These are phyloP conservation scores for Lochmaea capreae DNA, from an alignment of 2,888 invertebrate species.

Conservation along the genomic window DNA sequence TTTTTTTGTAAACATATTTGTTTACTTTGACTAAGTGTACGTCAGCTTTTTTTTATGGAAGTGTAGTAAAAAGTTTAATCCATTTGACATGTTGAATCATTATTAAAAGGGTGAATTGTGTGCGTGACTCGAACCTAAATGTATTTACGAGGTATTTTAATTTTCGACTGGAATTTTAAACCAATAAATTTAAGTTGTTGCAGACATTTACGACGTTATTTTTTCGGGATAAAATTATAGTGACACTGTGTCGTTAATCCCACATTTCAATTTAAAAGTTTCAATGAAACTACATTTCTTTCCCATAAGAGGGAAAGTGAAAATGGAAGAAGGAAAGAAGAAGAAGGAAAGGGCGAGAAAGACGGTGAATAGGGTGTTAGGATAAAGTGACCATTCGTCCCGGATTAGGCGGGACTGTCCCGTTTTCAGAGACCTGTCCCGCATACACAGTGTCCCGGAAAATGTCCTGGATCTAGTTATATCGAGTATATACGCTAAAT, in stretches of 20 bases:
- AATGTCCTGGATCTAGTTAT: no score
- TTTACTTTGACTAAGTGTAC: constrained; percentile 12
- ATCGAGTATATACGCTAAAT: no score
- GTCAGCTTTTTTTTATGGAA: constrained; percentile 9
- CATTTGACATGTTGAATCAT: neutral
- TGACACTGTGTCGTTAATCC: neutral
- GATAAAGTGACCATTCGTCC: no score
- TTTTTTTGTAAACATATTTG: constrained; percentile 14
- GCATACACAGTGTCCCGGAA: no score
- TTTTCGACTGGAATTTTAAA: neutral
- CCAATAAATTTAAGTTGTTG: neutral
- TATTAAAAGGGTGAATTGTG: constrained; percentile 2
- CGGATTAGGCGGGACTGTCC: no score
- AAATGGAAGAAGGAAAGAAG: no score
- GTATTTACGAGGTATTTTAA: neutral
- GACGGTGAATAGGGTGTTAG: no score
- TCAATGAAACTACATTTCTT: no score
- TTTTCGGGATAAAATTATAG: neutral
- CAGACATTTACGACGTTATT: neutral
- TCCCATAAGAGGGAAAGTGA: no score
- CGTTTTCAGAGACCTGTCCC: no score
- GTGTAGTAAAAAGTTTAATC: neutral
- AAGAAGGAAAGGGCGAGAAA: no score
- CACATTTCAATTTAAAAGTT: neutral
- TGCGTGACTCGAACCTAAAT: neutral